Conservation (phyloP, 2,113 vertebrate species). For the Addax nasomaculatus region DNA sequence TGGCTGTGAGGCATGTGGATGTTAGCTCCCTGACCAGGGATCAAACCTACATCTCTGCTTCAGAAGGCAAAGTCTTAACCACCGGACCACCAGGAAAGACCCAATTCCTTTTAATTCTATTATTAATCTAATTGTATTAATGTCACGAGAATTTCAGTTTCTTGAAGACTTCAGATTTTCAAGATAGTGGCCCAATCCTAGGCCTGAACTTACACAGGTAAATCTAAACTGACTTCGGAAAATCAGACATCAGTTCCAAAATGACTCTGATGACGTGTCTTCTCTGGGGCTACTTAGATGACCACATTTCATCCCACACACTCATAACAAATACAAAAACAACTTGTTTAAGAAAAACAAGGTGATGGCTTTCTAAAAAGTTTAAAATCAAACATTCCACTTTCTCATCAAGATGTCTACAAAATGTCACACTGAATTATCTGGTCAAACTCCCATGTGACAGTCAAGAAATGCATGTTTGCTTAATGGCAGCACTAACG, state of each 20-base stretch:
- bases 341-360: background rate
- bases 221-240: background rate
- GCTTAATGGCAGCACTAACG: fast-evolving
- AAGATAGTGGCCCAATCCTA: background rate
- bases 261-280: background rate
- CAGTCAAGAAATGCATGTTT: background rate
- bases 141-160: background rate
- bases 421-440: background rate
- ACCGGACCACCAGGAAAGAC: background rate
- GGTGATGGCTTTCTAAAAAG: background rate
- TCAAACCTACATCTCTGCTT: background rate
- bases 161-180: background rate
- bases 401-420: background rate
- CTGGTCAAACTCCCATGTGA: background rate
- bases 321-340: background rate
- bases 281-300: background rate
- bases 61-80: background rate
- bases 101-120: background rate
- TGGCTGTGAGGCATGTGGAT: background rate
- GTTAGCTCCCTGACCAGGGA: background rate
- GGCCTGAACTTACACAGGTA: background rate
- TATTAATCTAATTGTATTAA: too few relatives aligned
- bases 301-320: background rate
- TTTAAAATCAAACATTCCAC: background rate
- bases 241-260: background rate